These are phyloP conservation scores for Brachyhypopomus gauderio DNA, from an alignment of 2,113 vertebrate genomes.

Conservation along the genomic window DNA sequence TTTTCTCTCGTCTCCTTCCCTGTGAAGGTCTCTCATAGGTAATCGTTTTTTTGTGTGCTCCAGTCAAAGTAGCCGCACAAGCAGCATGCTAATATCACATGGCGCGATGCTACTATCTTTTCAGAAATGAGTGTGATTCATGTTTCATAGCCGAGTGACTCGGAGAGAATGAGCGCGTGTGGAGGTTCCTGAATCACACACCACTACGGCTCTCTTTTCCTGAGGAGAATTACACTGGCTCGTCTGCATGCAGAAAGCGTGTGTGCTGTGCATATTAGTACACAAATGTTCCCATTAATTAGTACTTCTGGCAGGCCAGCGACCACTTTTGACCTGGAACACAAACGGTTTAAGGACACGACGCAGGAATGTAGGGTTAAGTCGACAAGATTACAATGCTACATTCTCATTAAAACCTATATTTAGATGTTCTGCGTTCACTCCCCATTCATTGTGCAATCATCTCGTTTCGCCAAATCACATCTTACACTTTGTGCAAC, in stretches of 20 bases:
- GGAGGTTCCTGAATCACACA: constrained; percentile 33
- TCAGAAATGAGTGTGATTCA: constrained; percentile 30
- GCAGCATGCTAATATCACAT: not conserved
- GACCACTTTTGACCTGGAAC: not conserved
- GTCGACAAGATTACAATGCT: too few relatives aligned
- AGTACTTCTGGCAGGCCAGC: not conserved
- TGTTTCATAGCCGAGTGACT: constrained; percentile 31
- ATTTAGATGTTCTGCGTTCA: not conserved
- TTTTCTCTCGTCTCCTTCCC: not conserved
- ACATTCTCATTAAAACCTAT: not conserved
- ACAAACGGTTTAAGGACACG: too few relatives aligned
- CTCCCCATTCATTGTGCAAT: not conserved
- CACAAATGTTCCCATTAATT: not conserved
- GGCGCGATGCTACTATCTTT: not conserved
- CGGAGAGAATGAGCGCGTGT: not conserved
- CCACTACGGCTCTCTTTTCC: constrained; percentile 30
- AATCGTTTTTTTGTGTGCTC: constrained; percentile 11
- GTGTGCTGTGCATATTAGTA: not conserved
- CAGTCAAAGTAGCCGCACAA: constrained; percentile 15
- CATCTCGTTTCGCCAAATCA: constrained; percentile 19
- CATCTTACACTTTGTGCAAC: not conserved
- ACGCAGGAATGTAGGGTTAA: too few relatives aligned
- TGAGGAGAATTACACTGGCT: constrained; percentile 21
- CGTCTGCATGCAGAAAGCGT: not conserved
- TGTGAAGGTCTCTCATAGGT: not conserved